A percentile compares a stretch with the other conserved stretches of the same genome.
Evolutionary conservation across 2,797 vertebrate species (phyloP).

Genomic region (Megaceryle alcyon): DNA sequence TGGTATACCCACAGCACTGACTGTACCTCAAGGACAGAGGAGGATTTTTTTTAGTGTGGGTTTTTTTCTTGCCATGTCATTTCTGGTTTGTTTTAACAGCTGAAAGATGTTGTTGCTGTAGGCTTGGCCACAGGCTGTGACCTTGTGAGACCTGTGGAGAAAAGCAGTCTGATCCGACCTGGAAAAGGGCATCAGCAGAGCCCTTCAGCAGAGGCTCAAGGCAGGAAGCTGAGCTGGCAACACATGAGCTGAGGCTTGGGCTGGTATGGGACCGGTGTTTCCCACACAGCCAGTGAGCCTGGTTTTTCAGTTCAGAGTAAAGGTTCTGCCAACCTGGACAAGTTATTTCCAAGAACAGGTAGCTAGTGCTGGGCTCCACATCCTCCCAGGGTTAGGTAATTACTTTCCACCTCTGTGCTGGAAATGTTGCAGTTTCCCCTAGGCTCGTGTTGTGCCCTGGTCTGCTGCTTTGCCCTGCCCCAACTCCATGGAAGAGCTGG

Average conservation of each 20-base stretch:
- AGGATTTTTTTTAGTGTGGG: not conserved
- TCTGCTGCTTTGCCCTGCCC: not conserved
- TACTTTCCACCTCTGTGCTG: not conserved
- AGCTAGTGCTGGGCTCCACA: not conserved
- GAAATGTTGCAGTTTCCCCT: not conserved
- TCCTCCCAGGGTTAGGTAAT: not conserved
- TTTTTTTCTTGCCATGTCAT: not conserved
- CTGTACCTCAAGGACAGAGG: not conserved
- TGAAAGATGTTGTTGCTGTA: not conserved
- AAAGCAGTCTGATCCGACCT: not conserved
- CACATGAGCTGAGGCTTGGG: fast-evolving
- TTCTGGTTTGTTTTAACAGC: not conserved
- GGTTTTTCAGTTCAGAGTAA: not conserved
- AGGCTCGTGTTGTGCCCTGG: fast-evolving
- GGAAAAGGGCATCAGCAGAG: not conserved
- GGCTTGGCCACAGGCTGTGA: not conserved
- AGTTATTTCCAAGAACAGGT: not conserved
- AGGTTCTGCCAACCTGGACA: not conserved
- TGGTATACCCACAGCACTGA: not conserved
- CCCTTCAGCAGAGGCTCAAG: not conserved
- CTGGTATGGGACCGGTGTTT: not conserved
- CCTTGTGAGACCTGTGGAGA: not conserved
- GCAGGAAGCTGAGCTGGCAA: not conserved
- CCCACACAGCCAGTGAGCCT: not conserved
- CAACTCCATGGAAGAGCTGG: fast-evolving